Evolutionary conservation across 2,113 vertebrate genomes (phyloP).

Genomic region (Lota lota): DNA sequence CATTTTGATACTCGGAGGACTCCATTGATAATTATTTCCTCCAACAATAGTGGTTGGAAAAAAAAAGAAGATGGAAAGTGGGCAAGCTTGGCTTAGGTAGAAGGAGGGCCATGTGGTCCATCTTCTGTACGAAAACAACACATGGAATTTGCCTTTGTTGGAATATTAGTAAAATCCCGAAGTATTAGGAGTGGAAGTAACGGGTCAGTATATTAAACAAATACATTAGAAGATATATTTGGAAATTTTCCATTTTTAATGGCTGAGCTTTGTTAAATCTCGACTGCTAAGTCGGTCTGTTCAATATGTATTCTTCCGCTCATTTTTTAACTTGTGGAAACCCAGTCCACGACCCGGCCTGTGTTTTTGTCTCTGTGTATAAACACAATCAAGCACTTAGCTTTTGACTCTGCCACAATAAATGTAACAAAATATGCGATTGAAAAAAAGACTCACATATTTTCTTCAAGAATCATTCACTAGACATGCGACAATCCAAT

Average conservation of each 20-base stretch:
- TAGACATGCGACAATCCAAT: not conserved
- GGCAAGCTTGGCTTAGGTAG: constrained; percentile 21
- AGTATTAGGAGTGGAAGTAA: not conserved
- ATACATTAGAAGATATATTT: not conserved
- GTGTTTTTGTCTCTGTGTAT: not conserved
- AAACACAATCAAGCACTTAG: no score
- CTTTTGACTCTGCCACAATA: no score
- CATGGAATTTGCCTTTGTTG: constrained; percentile 6
- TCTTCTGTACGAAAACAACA: constrained; percentile 21
- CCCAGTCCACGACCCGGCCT: not conserved
- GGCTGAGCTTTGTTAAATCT: not conserved
- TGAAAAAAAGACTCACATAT: no score
- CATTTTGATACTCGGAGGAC: constrained; percentile 40
- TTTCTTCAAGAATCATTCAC: no score
- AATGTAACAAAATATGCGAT: no score
- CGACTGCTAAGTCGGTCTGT: not conserved
- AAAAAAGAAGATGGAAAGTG: constrained; percentile 38
- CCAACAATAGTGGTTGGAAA: constrained; percentile 38
- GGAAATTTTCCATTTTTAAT: not conserved
- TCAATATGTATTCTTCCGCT: not conserved
- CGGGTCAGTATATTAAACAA: not conserved
- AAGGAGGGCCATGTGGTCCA: constrained; percentile 26
- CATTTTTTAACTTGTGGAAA: not conserved
- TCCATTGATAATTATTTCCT: constrained; percentile 43
- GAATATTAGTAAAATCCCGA: not conserved